Conservation (phyloP, 2,797 vertebrate genomes). For the Lacerta viridis region DNA sequence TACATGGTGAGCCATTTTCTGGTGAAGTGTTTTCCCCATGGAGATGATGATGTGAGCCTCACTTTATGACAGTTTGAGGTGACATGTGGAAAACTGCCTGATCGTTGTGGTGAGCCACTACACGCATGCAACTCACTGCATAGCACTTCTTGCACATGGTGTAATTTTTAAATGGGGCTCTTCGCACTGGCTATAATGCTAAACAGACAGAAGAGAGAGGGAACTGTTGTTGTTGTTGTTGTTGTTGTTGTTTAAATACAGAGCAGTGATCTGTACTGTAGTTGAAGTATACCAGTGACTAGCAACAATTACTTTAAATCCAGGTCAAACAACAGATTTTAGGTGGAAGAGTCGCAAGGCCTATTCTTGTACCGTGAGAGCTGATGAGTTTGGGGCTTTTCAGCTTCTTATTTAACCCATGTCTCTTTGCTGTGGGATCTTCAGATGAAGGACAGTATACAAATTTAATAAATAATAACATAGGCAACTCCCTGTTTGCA, state of each 20-base stretch:
- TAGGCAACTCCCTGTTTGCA: no score
- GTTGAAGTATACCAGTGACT: neutral
- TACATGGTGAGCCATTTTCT: neutral
- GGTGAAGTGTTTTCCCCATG: neutral
- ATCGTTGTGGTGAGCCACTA: slow-evolving; percentile 19
- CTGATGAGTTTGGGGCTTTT: neutral
- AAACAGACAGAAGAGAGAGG: neutral
- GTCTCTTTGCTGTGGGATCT: neutral
- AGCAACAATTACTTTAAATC: neutral
- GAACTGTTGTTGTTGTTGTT: neutral
- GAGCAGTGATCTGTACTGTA: neutral
- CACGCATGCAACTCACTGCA: neutral
- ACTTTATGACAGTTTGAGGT: neutral
- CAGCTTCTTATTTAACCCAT: neutral
- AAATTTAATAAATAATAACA: no score
- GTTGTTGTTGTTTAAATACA: no score
- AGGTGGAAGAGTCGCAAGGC: neutral
- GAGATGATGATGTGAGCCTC: neutral
- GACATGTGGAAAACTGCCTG: neutral
- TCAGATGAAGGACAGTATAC: no score
- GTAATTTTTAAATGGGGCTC: slow-evolving; percentile 12
- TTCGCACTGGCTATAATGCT: neutral
- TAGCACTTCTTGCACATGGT: neutral
- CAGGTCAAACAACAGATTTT: neutral
- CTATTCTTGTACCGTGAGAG: neutral